These are phyloP conservation scores for Xyrichtys novacula DNA, from an alignment of 2,797 vertebrate species.

Conservation along the genomic window DNA sequence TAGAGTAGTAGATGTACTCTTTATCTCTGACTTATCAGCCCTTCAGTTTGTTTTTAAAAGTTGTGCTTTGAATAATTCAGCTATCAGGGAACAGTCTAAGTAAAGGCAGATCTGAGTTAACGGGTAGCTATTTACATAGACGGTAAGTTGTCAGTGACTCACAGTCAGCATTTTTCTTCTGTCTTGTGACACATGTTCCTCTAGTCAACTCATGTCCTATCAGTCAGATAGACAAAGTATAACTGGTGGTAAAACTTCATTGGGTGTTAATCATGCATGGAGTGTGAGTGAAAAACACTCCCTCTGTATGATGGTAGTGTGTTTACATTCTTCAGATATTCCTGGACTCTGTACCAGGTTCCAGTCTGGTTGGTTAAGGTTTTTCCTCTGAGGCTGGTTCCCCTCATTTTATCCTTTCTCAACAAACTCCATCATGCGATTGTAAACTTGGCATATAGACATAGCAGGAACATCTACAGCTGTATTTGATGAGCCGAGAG, in stretches of 20 bases:
- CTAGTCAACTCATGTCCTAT: conserved; percentile 12
- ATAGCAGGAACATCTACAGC: conserved; percentile 42
- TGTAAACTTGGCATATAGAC: conserved; percentile 5
- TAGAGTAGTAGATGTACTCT: not conserved
- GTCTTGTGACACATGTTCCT: conserved; percentile 50
- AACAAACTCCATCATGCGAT: conserved; percentile 3
- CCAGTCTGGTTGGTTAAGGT: conserved; percentile 38
- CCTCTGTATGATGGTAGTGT: conserved; percentile 28
- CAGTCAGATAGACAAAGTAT: conserved; percentile 27
- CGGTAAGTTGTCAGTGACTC: conserved; percentile 54
- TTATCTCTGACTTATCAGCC: conserved; percentile 15
- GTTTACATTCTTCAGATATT: conserved; percentile 69
- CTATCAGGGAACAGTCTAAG: conserved; percentile 22
- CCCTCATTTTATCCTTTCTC: not conserved
- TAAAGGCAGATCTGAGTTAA: conserved; percentile 48
- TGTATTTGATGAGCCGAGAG: not conserved
- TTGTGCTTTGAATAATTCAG: conserved; percentile 48
- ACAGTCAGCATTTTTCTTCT: conserved; percentile 18
- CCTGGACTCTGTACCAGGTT: conserved; percentile 50
- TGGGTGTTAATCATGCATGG: conserved; percentile 23
- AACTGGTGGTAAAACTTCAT: conserved; percentile 20
- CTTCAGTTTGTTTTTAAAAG: not conserved
- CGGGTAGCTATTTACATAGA: conserved; percentile 22
- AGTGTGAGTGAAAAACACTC: conserved; percentile 15
- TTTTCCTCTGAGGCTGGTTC: not conserved